phyloP scores from a whole-genome alignment of 2,888 invertebrate species.

The Xiphydria camelus region DNA sequence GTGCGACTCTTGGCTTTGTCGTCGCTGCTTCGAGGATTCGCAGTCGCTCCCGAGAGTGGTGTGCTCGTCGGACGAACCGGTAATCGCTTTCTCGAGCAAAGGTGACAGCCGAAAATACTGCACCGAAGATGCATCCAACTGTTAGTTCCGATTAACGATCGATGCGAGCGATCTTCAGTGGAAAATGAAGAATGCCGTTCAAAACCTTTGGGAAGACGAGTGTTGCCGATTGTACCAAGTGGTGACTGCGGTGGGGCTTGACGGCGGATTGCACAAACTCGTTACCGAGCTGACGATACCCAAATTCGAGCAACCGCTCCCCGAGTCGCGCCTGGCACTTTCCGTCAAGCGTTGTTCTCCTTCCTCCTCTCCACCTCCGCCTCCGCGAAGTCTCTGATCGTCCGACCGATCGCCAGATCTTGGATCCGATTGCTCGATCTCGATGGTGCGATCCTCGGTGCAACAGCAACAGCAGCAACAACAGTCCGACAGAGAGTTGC shows the following conservation, averaged over 20 bases:
- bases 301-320: conserved; percentile 21
- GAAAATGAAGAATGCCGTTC: too few relatives aligned
- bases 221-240: conserved; percentile 32
- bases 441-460: conserved; percentile 6
- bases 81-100: conserved; percentile 8
- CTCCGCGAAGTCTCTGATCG: conserved; percentile 32
- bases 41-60: conserved; percentile 11
- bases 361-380: conserved; percentile 24
- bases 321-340: conserved; percentile 16
- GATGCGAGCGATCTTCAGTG: too few relatives aligned
- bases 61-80: conserved; percentile 19
- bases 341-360: conserved; percentile 11
- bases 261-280: conserved; percentile 20
- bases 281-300: conserved; percentile 17
- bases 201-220: conserved; percentile 13
- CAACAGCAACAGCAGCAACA: conserved; percentile 20
- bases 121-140: too few relatives aligned
- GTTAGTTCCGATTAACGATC: too few relatives aligned
- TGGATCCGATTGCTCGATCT: background rate
- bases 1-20: conserved; percentile 2
- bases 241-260: conserved; percentile 23
- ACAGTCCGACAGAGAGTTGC: conserved; percentile 22
- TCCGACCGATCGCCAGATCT: conserved; percentile 12
- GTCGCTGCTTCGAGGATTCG: conserved; percentile 5
- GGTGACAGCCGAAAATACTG: conserved; percentile 21